Evolutionary conservation across 92 coral and sea anemone genomes (phyloP), one percentile per base, ranked within the genome.

Genomic region (Bergia sp.): DNA sequence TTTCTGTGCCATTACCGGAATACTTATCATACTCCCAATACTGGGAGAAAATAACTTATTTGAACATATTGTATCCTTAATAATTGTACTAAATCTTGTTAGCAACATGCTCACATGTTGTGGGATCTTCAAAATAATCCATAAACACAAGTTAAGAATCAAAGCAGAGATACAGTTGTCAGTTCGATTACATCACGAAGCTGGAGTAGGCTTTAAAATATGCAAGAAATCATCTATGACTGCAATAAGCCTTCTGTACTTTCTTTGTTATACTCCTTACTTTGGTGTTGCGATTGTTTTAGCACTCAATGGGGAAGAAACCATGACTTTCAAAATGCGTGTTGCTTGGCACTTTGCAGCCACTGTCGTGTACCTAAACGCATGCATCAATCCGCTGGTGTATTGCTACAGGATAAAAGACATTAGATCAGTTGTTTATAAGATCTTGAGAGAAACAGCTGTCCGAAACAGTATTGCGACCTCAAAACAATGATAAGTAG

Each of bases 141-240:
- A 20, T 3, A 79, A 50, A 79, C 69, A 79, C 39, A 36, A 79
- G 23, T 5, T 20, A 79, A 79, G 44, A 79, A 49, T 79, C 37
- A 15, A 79, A 11, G 83, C 83, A 29, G 83, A 79, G 29, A 50
- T 16, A 47, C 83, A 50, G 83, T 15, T 79, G 83, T 79, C 83
- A 79, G 15, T 44, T 37, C 83, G 83, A 8, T 58, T 79, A 20
- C 83, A 79, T 50, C 69, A 79, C 15, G 7, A 37, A 12, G 21
- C 41, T 36, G 39, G 44, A 49, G 43, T 12, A 36, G 37, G 43
- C 16, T 47, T 79, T 29, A 29, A 37, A 29, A 23, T n/a, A 6
- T 37, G 83, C 36, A 36, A 23, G 39, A 79, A 79, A 50, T 18
- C 83, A 9, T 79, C 83, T 29, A 53, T 49, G 42, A 79, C 69